phyloP scores from a whole-genome alignment of 2,888 invertebrate species.

The Xanthia togata region DNA sequence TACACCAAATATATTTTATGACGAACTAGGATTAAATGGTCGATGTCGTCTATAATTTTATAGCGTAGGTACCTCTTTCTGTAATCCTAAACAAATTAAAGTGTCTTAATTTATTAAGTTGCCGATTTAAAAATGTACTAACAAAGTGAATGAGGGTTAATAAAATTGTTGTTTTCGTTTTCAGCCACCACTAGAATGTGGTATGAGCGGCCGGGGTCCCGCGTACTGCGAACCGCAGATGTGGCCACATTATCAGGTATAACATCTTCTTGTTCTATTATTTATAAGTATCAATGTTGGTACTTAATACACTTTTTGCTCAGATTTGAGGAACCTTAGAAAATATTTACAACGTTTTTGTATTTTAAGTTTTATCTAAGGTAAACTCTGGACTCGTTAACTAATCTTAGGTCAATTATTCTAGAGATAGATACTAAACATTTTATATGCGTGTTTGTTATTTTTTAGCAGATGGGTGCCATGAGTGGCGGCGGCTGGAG shows the following conservation, averaged over 20 bases:
- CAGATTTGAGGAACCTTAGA: not conserved
- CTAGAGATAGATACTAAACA: not conserved
- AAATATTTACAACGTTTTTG: not conserved
- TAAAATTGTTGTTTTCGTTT: conserved; percentile 63
- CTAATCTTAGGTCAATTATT: not conserved
- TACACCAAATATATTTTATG: not conserved
- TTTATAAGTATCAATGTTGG: conserved; percentile 1
- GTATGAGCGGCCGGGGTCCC: conserved; percentile 81
- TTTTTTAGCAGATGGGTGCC: conserved; percentile 79
- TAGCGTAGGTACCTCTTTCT: not conserved
- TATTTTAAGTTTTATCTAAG: not conserved
- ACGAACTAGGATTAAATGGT: not conserved
- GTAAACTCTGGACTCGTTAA: not conserved
- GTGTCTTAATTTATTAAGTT: not conserved
- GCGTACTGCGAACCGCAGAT: conserved; percentile 86
- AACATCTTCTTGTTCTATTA: conserved; percentile 3
- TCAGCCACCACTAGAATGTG: conserved; percentile 87
- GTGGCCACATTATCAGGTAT: conserved; percentile 89
- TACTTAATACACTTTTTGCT: not conserved
- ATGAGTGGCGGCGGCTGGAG: conserved; percentile 80
- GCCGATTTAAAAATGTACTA: not conserved
- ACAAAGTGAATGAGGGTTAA: not conserved
- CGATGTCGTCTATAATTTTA: not conserved
- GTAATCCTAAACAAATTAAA: not conserved
- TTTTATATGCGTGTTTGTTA: not conserved